Base-by-base conservation (phyloP, 2,888 invertebrate species). In the Drosophila mimica region DNA sequence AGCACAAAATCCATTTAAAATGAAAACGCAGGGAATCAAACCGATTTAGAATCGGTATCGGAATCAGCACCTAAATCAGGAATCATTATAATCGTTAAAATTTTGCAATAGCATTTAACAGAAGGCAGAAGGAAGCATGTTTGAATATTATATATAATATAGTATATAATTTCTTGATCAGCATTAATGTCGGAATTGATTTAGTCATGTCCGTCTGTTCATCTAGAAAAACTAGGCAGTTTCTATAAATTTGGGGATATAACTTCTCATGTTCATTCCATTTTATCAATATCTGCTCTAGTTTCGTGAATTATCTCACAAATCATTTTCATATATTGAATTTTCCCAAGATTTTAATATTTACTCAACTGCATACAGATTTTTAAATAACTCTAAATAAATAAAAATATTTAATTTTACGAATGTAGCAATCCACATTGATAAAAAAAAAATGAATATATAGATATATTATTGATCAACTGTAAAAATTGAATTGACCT, bases 111-210 rank as follows among this genome's bases (percentile, higher is more conserved):
- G 13, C 7, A 15, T 46, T 15, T 1, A 15, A 4, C 0, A 25
- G 25, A 13, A 25, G 25, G 25, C 0, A 46, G 2, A 25, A 4
- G 25, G 8, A 0, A 46, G 2, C 4, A 1, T n/a, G 4, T n/a
- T 40, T 40, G 3, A n/a, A 25, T 25, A 25, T 25, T 3, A 25
- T 25, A 25, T 25, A 25, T 25, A 25, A 3, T 25, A 25, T 25
- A 8, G 1, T 46, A 46, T 1, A 25, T 46, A 25, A 4, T 15
- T 25, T 25, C 7, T 0, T 20, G 4, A 20, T 25, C 20, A 13
- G 2, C 46, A 20, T 1, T 0, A 25, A 25, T 15, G 8, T 0
- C 13, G 1, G 7, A 13, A 0, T 20, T 1, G 6, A 13, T 20
- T 3, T 43, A 20, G 20, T 3, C 13, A 13, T 3, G 6, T 11